Evolutionary conservation across 1,140 invertebrate species (phyloP), one percentile per base, ranked within the genome.

Genomic region (Brevipalpus yothersi): DNA sequence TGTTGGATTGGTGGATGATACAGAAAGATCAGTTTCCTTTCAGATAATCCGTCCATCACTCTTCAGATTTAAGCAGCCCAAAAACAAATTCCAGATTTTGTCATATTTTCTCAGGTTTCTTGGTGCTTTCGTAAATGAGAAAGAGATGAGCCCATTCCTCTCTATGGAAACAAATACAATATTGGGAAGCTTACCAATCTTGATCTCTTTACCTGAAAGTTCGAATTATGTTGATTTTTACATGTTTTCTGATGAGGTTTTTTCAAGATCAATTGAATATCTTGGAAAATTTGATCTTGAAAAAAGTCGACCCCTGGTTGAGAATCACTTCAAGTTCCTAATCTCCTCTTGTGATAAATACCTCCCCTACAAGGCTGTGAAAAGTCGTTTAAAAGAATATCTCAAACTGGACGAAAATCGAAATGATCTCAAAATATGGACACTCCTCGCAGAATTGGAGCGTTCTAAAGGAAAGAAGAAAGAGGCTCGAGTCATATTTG

Each of bases 1-100:
- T 64, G 31, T 63, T 12, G 72, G 73, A 53, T 66, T 69, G 49
- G 70, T 70, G 65, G 72, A 75, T 59, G 75, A 76, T 66, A 62
- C 69, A 5, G 74, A 76, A 31, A 64, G 75, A 53, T 63, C 71
- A 53, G 72, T 76, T 40, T 59, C 71, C 1, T 69, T 71, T 64
- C 74, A 75, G 60, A 72, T 75, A 64, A 65, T 76, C 8, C 61
- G 64, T 13, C 66, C 66, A 8, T 63, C 65, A 54, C 58, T 75
- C 17, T 71, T 74, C 60, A 47, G 49, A 17, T 56, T 75, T 1
- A 53, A 64, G 12, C 58, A 62, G 45, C 63, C 66, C 40, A 54
- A 69, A 15, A 58, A 69, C 3, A 67, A 68, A 53, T 68, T 69
- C 61, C 58, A 66, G 40, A 56, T 74, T 1, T 54, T 74, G 0